phyloP scores from a whole-genome alignment of 1,140 invertebrate genomes.

The Drosophila triauraria region DNA sequence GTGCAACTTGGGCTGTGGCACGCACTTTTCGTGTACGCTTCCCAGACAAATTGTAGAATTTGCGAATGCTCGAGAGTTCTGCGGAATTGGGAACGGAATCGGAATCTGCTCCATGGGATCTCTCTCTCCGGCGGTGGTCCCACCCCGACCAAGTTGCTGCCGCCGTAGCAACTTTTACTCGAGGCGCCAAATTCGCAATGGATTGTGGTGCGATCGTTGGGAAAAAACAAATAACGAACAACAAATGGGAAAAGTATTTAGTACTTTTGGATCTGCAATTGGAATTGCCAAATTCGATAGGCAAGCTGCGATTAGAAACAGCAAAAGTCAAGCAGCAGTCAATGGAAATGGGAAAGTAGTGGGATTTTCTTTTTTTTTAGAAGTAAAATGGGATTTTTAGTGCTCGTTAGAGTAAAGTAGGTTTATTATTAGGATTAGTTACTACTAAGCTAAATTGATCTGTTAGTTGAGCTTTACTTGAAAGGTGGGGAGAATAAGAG shows the following conservation, averaged over 20 bases:
- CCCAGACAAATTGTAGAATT: slow-evolving; percentile 80
- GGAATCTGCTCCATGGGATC: slow-evolving; percentile 65
- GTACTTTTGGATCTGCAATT: slow-evolving; percentile 19
- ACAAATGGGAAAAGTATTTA: slow-evolving; percentile 27
- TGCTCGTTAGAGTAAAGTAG: not conserved
- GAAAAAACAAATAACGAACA: slow-evolving; percentile 6
- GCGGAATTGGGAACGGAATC: slow-evolving; percentile 56
- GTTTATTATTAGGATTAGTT: not conserved
- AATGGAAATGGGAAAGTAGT: not conserved
- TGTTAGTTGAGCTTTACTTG: not conserved
- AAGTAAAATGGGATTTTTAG: not conserved
- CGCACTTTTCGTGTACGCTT: slow-evolving; percentile 80
- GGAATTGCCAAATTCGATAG: slow-evolving; percentile 1
- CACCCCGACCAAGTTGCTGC: slow-evolving; percentile 17
- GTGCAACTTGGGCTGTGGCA: slow-evolving; percentile 50
- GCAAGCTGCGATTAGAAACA: not conserved
- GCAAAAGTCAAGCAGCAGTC: not conserved
- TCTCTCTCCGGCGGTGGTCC: slow-evolving; percentile 41
- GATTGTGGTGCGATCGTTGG: slow-evolving; percentile 11
- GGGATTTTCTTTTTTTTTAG: not conserved
- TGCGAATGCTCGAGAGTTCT: slow-evolving; percentile 76
- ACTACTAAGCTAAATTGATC: too few species aligned
- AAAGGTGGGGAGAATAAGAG: not conserved
- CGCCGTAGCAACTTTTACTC: slow-evolving; percentile 37
- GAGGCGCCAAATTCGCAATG: slow-evolving; percentile 55